Percentiles rank a stretch among this genome's conserved stretches.
These are phyloP conservation scores for Cossypha polioptera DNA, from an alignment of 2,797 vertebrate genomes.

Conservation along the genomic window DNA sequence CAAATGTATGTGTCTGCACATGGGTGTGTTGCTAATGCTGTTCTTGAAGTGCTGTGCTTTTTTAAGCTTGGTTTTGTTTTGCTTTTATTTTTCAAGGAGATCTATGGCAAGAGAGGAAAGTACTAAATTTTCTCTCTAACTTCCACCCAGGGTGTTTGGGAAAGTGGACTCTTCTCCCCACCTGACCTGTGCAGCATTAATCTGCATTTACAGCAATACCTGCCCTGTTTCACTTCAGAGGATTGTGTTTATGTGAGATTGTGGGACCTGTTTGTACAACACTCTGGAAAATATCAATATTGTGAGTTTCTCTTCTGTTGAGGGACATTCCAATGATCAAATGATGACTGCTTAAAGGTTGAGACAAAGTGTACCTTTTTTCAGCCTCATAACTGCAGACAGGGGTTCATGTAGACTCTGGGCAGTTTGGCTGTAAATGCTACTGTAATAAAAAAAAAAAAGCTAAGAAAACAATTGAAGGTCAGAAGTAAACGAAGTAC, in stretches of 20 bases:
- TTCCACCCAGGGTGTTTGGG: not conserved
- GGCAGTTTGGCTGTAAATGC: not conserved
- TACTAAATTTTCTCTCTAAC: not conserved
- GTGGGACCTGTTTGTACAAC: not conserved
- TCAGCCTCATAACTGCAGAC: not conserved
- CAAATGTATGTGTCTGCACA: not conserved
- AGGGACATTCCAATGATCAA: not conserved
- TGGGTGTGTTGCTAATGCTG: not conserved
- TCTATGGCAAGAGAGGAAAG: not conserved
- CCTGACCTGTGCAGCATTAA: not conserved
- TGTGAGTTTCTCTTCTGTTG: not conserved
- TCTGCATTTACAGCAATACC: not conserved
- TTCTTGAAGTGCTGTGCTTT: slow-evolving; percentile 19
- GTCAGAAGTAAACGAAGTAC: not conserved
- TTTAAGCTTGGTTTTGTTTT: not conserved
- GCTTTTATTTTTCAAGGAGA: slow-evolving; percentile 7
- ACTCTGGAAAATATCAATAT: fast-evolving
- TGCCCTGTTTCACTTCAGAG: not conserved
- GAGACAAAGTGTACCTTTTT: not conserved
- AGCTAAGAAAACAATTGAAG: not conserved
- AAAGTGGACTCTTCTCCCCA: not conserved
- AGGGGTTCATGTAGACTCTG: not conserved
- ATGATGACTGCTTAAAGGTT: not conserved
- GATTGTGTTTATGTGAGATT: not conserved
- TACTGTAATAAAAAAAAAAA: not conserved